Conservation (phyloP, 2,888 invertebrate genomes). For the Melinaea menophilus region DNA sequence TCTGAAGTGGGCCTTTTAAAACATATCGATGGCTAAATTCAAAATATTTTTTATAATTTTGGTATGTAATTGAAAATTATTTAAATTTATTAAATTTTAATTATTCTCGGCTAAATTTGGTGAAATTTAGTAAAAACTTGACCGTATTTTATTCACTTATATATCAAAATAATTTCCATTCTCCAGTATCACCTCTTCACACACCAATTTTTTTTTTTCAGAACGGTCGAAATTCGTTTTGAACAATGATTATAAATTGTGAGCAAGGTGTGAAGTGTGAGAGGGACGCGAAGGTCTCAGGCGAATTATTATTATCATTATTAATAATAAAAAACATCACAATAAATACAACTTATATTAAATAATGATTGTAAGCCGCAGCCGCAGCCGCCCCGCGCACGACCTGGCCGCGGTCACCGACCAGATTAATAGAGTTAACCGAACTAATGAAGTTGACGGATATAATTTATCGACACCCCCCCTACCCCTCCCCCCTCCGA, state of each 20-base stretch:
- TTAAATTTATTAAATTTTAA: background rate
- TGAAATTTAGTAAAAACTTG: constrained; percentile 7
- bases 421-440: constrained; percentile 13
- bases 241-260: background rate
- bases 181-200: background rate
- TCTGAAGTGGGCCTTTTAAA: too few relatives aligned
- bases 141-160: constrained; percentile 4
- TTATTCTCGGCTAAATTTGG: constrained; percentile 2
- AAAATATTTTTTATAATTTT: background rate
- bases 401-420: constrained; percentile 44
- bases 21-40: too few relatives aligned
- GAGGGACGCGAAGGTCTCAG: constrained; percentile 13
- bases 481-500: constrained; percentile 32
- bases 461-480: too few relatives aligned
- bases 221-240: background rate
- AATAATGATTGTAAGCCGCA: constrained; percentile 44
- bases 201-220: background rate
- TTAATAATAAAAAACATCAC: constrained; percentile 53
- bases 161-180: constrained; percentile 10
- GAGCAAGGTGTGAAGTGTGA: background rate
- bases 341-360: constrained; percentile 63
- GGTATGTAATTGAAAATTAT: background rate
- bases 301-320: constrained; percentile 25
- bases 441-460: background rate
- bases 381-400: constrained; percentile 50